phyloP scores from a whole-genome alignment of 2,888 invertebrate genomes.

The Cheilosia vulpina region DNA sequence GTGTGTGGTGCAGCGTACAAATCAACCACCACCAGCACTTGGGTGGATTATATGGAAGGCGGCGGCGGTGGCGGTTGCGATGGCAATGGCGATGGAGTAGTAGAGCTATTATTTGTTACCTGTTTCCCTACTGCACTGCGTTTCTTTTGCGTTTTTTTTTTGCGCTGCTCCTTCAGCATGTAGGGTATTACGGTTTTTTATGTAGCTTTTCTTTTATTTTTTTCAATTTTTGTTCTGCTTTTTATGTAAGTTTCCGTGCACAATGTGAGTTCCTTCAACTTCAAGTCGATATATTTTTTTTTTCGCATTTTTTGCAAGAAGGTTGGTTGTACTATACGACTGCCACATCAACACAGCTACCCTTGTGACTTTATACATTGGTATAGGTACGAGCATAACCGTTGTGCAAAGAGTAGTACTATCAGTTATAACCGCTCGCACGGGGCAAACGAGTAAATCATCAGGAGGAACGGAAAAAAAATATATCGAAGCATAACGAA shows the following conservation, averaged over 20 bases:
- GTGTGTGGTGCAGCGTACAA: constrained; percentile 55
- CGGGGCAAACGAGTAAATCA: constrained; percentile 39
- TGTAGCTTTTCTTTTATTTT: constrained; percentile 33
- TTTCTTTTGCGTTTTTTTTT: constrained; percentile 55
- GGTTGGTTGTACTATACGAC: constrained; percentile 54
- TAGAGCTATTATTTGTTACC: constrained; percentile 73
- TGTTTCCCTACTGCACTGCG: constrained; percentile 72
- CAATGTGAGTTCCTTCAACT: constrained; percentile 73
- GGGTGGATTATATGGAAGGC: constrained; percentile 39
- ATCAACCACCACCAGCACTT: constrained; percentile 32
- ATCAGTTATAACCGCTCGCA: constrained; percentile 68
- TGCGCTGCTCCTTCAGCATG: constrained; percentile 63
- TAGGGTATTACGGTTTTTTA: constrained; percentile 70
- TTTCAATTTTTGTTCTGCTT: constrained; percentile 47
- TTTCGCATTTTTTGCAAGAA: constrained; percentile 37
- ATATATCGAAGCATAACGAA: constrained; percentile 63
- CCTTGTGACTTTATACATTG: constrained; percentile 48
- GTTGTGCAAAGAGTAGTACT: constrained; percentile 70
- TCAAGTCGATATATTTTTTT: constrained; percentile 64
- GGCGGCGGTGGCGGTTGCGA: constrained; percentile 30
- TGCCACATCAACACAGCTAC: constrained; percentile 54
- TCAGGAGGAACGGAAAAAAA: constrained; percentile 43
- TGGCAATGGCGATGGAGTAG: constrained; percentile 60
- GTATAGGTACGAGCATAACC: constrained; percentile 52
- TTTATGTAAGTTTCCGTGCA: constrained; percentile 67